phyloP scores from a whole-genome alignment of 2,113 vertebrate species.

The Heteronetta atricapilla region DNA sequence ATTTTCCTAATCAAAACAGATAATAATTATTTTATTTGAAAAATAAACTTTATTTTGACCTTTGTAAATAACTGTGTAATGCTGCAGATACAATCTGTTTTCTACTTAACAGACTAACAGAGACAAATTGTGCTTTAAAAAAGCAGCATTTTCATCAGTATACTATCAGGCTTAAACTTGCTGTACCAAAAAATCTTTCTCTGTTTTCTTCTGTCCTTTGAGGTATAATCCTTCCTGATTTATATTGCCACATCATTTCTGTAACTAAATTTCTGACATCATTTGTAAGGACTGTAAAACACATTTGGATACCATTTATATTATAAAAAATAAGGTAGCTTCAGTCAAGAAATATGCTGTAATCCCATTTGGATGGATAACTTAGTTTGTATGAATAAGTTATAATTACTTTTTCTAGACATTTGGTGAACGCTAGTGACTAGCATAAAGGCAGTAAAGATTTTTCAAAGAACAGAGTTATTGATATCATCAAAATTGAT shows the following conservation, averaged over 20 bases:
- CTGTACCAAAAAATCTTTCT: background rate
- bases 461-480: slow-evolving; percentile 13
- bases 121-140: slow-evolving; percentile 29
- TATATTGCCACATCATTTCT: slow-evolving; percentile 26
- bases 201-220: background rate
- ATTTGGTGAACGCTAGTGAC: slow-evolving; percentile 7
- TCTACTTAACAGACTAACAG: background rate
- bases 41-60: background rate
- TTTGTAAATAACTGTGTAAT: slow-evolving; percentile 34
- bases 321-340: background rate
- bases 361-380: background rate
- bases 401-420: slow-evolving; percentile 27
- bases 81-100: slow-evolving; percentile 51
- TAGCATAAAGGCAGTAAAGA: background rate
- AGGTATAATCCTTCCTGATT: slow-evolving; percentile 12
- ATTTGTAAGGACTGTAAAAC: background rate
- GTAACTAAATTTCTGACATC: slow-evolving; percentile 17
- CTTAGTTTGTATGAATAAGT: slow-evolving; percentile 9
- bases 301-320: background rate
- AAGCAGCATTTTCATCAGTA: background rate
- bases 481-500: slow-evolving; percentile 11
- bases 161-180: slow-evolving; percentile 1
- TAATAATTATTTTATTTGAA: slow-evolving; percentile 24
- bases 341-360: background rate
- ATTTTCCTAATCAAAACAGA: background rate